Percentiles rank a stretch among this genome's conserved stretches.
Conservation (phyloP, 2,888 invertebrate genomes). For the Leptopilina syphax region DNA sequence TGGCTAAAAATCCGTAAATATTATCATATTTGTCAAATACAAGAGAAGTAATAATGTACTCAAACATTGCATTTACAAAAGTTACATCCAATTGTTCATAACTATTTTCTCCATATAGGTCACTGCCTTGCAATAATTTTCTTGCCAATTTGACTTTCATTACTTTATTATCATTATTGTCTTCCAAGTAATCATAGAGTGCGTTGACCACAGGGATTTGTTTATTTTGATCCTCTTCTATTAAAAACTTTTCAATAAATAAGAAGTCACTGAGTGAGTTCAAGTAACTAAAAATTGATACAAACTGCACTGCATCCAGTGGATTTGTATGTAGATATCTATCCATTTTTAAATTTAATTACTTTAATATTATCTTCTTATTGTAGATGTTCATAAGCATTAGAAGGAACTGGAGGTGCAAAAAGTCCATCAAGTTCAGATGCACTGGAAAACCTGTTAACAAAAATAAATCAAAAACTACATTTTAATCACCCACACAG, state of each 20-base stretch:
- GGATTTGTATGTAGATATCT: not conserved
- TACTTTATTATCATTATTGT: not conserved
- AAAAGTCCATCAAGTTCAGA: no score
- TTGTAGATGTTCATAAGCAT: no score
- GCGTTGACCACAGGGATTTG: not conserved
- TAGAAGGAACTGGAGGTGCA: no score
- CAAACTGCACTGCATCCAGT: not conserved
- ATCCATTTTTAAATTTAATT: no score
- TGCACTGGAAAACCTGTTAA: no score
- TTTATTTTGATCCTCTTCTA: not conserved
- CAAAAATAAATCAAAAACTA: no score
- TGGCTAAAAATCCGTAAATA: not conserved
- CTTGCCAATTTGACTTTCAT: not conserved
- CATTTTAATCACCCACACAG: no score
- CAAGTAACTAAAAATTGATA: not conserved
- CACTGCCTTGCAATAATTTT: not conserved
- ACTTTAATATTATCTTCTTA: no score
- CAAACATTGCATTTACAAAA: not conserved
- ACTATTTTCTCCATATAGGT: not conserved
- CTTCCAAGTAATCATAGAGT: not conserved
- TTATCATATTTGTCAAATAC: no score
- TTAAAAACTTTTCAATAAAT: not conserved
- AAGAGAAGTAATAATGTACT: not conserved
- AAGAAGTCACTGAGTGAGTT: not conserved
- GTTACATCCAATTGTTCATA: not conserved